Evolutionary conservation across 2,797 vertebrate species (phyloP).

Genomic region (Melanotaenia parkinsoni): DNA sequence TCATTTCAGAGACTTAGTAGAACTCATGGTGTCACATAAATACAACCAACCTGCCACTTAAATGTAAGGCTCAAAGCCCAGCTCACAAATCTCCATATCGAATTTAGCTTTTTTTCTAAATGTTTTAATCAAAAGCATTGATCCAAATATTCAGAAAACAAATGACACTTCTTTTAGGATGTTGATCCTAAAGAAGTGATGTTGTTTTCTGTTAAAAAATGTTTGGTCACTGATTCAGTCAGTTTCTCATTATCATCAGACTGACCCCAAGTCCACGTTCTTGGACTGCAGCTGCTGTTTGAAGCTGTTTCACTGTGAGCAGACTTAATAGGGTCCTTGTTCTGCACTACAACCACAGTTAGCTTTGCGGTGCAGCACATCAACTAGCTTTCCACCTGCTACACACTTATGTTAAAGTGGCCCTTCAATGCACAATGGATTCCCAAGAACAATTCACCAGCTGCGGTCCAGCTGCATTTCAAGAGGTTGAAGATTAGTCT

Average conservation of each 20-base stretch:
- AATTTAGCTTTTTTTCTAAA: not conserved
- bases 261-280: not conserved
- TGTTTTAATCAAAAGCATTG: not conserved
- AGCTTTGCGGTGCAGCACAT: constrained; percentile 1
- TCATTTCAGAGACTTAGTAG: not conserved
- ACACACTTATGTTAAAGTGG: not conserved
- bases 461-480: not conserved
- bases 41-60: not conserved
- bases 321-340: constrained; percentile 7
- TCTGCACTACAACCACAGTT: constrained; percentile 6
- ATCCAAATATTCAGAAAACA: not conserved
- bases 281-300: constrained; percentile 5
- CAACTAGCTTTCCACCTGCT: not conserved
- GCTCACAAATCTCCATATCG: not conserved
- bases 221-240: constrained; percentile 6
- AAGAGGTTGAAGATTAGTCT: not conserved
- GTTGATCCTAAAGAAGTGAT: not conserved
- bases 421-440: not conserved
- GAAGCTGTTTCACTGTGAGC: not conserved
- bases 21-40: not conserved
- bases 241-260: constrained; percentile 2
- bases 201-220: not conserved
- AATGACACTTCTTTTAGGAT: not conserved
- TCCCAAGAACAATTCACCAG: not conserved
- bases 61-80: not conserved